phyloP scores from a whole-genome alignment of 2,888 invertebrate species.

The Penaeus monodon region DNA sequence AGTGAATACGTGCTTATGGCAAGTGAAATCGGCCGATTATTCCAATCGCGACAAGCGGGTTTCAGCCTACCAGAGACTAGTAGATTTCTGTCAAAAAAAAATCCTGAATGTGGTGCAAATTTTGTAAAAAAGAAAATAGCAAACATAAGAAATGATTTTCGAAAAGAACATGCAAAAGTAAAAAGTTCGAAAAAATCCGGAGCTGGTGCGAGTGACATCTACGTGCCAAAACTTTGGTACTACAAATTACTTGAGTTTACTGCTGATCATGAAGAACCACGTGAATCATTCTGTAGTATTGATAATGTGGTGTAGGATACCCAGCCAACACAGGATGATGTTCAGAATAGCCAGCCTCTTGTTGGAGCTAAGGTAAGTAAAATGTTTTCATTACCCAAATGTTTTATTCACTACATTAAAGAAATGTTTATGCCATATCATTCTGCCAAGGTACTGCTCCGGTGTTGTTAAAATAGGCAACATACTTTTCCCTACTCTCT shows the following conservation, averaged over 20 bases:
- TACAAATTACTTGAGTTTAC: conserved; percentile 25
- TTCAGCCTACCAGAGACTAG: conserved; percentile 22
- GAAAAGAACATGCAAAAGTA: conserved; percentile 33
- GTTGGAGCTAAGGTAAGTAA: conserved; percentile 21
- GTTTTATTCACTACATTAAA: conserved; percentile 25
- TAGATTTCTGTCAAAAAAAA: conserved; percentile 21
- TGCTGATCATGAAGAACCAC: conserved; percentile 34
- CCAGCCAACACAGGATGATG: conserved; percentile 20
- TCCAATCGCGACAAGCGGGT: conserved; percentile 16
- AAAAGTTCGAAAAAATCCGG: conserved; percentile 14
- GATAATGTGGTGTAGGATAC: conserved; percentile 9
- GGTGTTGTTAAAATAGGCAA: conserved; percentile 23
- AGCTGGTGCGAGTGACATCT: conserved; percentile 13
- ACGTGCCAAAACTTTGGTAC: conserved; percentile 33
- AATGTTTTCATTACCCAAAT: conserved; percentile 11
- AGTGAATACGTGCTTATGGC: conserved; percentile 27
- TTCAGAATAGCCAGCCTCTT: background rate
- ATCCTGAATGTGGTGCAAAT: conserved; percentile 21
- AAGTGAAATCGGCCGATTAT: conserved; percentile 8
- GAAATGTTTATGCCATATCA: conserved; percentile 32
- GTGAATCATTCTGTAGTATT: conserved; percentile 35
- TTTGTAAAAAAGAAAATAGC: conserved; percentile 32
- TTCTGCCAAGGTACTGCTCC: conserved; percentile 34
- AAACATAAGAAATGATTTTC: conserved; percentile 19
- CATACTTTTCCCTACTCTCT: conserved; percentile 27